These are phyloP conservation scores for Eulithis prunata DNA, from an alignment of 2,888 invertebrate species.

Conservation along the genomic window DNA sequence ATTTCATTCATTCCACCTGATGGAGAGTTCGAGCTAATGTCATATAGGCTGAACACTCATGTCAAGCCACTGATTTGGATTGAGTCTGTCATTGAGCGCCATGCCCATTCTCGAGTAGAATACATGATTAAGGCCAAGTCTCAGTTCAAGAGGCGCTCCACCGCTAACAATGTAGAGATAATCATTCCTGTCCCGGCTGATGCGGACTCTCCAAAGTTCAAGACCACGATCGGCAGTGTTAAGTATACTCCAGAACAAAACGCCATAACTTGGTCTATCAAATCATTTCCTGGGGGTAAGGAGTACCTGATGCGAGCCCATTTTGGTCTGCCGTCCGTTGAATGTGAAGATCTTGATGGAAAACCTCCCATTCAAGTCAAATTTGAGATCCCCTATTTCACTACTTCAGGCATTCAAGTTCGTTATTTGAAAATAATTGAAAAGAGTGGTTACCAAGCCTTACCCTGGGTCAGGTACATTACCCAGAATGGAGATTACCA, in stretches of 20 bases:
- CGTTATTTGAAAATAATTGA: conserved; percentile 99
- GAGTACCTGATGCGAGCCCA: conserved; percentile 99
- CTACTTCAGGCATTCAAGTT: conserved; percentile 99
- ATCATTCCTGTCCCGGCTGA: conserved; percentile 98
- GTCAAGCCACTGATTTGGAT: conserved; percentile 99
- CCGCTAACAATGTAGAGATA: conserved; percentile 99
- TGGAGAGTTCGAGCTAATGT: conserved; percentile 99
- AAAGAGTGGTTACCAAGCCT: conserved; percentile 99
- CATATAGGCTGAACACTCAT: conserved; percentile 97
- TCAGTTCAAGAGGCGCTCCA: conserved; percentile 98
- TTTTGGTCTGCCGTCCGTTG: conserved; percentile 98
- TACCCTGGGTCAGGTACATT: conserved; percentile 99
- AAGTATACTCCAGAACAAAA: conserved; percentile 99
- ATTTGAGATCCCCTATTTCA: conserved; percentile 99
- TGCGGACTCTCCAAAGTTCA: conserved; percentile 99
- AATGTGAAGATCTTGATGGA: conserved; percentile 96
- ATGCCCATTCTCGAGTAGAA: conserved; percentile 98
- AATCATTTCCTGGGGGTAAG: conserved; percentile 98
- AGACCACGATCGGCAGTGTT: conserved; percentile 98
- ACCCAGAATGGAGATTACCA: conserved; percentile 99
- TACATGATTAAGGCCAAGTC: conserved; percentile 99
- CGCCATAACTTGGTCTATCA: conserved; percentile 98
- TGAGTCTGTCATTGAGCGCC: conserved; percentile 98
- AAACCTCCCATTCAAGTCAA: conserved; percentile 99
- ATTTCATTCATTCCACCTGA: conserved; percentile 99